A percentile compares a stretch with the other conserved stretches of the same genome.
Evolutionary conservation across 1,140 invertebrate species (phyloP).

Genomic region (Samia ricini): DNA sequence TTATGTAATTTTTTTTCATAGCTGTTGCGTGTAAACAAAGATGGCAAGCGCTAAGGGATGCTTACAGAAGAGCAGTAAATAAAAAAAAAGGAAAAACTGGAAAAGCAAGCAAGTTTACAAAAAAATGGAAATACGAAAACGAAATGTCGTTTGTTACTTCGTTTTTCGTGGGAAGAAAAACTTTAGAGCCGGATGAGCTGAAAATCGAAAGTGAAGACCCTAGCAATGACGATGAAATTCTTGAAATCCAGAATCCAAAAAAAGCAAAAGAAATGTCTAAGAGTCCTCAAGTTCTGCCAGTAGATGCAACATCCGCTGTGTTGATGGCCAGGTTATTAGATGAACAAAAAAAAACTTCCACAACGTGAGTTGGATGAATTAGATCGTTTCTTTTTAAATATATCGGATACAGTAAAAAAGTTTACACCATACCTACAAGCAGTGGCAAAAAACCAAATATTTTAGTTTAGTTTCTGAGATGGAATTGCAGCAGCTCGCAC

Average conservation of each 20-base stretch:
- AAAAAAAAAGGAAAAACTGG: conserved; percentile 36
- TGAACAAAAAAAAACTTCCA: conserved; percentile 11
- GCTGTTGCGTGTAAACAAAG: conserved; percentile 33
- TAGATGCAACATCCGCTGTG: conserved; percentile 23
- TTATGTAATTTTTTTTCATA: conserved; percentile 23
- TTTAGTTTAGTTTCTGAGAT: conserved; percentile 34
- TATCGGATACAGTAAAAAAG: conserved; percentile 38
- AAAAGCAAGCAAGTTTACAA: conserved; percentile 30
- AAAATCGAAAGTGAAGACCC: conserved; percentile 29
- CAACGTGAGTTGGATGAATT: conserved; percentile 22
- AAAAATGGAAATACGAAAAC: conserved; percentile 39
- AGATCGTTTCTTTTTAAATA: conserved; percentile 33
- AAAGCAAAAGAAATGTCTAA: too few species aligned
- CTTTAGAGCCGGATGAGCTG: conserved; percentile 22
- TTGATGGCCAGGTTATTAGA: conserved; percentile 28
- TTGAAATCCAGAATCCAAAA: too few species aligned
- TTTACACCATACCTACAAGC: conserved; percentile 36
- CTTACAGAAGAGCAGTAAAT: conserved; percentile 34
- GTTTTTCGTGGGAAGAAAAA: conserved; percentile 28
- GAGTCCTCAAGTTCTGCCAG: too few species aligned
- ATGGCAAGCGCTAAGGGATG: conserved; percentile 37
- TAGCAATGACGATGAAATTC: conserved; percentile 4
- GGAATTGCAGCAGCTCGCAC: conserved; percentile 32
- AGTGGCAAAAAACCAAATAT: conserved; percentile 34
- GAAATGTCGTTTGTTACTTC: conserved; percentile 33